Evolutionary conservation across 2,888 invertebrate species (phyloP).

Genomic region (Lampropteryx suffumata): DNA sequence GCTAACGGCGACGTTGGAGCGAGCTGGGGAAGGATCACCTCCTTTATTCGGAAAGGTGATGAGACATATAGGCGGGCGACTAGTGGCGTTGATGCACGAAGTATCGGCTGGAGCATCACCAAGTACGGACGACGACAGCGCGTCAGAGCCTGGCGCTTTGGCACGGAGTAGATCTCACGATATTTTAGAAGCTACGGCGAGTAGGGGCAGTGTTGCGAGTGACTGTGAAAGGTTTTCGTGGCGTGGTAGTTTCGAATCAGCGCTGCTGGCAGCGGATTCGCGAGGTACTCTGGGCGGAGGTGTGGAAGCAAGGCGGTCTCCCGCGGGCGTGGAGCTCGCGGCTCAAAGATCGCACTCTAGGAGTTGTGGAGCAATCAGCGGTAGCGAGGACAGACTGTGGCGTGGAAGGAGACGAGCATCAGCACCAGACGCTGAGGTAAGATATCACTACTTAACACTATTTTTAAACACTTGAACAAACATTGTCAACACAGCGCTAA

Average conservation of each 20-base stretch:
- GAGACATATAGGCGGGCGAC: slow-evolving; percentile 94
- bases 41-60: slow-evolving; percentile 95
- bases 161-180: slow-evolving; percentile 93
- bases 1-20: slow-evolving; percentile 91
- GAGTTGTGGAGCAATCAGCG: slow-evolving; percentile 93
- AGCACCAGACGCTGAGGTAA: slow-evolving; percentile 78
- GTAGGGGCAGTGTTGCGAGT: slow-evolving; percentile 87
- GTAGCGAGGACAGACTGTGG: slow-evolving; percentile 83
- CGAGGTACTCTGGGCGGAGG: slow-evolving; percentile 90
- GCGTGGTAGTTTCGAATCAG: slow-evolving; percentile 97
- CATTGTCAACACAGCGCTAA: slow-evolving; percentile 9
- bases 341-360: slow-evolving; percentile 91
- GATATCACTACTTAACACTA: slow-evolving; percentile 1
- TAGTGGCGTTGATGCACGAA: slow-evolving; percentile 96
- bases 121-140: slow-evolving; percentile 88
- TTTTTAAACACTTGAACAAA: background rate
- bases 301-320: slow-evolving; percentile 90
- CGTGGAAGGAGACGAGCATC: slow-evolving; percentile 73
- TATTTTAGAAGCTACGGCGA: slow-evolving; percentile 85
- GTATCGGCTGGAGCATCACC: slow-evolving; percentile 91
- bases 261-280: slow-evolving; percentile 93
- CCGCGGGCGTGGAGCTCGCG: slow-evolving; percentile 92
- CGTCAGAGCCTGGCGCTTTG: slow-evolving; percentile 86
- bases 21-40: slow-evolving; percentile 88
- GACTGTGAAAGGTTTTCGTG: slow-evolving; percentile 95